A percentile compares a stretch with the other conserved stretches of the same genome.
Evolutionary conservation across 1,140 invertebrate species (phyloP).

Genomic region (Camponotus pennsylvanicus): DNA sequence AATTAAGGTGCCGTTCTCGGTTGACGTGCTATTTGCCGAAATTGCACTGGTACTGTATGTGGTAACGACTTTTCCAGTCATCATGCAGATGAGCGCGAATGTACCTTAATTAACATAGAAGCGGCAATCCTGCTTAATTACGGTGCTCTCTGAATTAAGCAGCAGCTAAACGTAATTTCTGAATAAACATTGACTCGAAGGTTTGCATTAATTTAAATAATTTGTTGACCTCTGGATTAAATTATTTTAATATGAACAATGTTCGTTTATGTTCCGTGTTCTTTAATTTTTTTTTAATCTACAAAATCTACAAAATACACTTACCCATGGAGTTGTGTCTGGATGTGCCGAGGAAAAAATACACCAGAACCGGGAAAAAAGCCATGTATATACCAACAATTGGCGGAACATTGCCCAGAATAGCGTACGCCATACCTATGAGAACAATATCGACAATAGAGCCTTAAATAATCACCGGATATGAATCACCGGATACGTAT

Average conservation of each 20-base stretch:
- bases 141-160: not conserved
- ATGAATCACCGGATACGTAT: not conserved
- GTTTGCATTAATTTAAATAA: constrained; percentile 21
- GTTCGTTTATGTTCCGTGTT: not conserved
- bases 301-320: constrained; percentile 18
- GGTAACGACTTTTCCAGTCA: constrained; percentile 93
- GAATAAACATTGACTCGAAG: not conserved
- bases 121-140: constrained; percentile 25
- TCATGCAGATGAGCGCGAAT: constrained; percentile 95
- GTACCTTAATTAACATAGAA: constrained; percentile 87
- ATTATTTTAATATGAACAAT: not conserved
- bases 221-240: not conserved
- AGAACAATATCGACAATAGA: constrained; percentile 7
- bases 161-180: not conserved
- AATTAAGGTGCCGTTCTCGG: constrained; percentile 54
- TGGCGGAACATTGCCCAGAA: constrained; percentile 94
- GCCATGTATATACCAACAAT: constrained; percentile 97
- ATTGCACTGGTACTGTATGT: constrained; percentile 80
- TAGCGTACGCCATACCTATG: constrained; percentile 96
- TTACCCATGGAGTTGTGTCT: constrained; percentile 96
- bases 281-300: not conserved
- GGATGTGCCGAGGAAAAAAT: constrained; percentile 96
- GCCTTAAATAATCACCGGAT: not conserved
- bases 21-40: constrained; percentile 69
- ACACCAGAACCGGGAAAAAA: constrained; percentile 96